These are phyloP conservation scores for Catajapyx aquilonaris DNA, from an alignment of 1,140 invertebrate genomes.

Conservation along the genomic window DNA sequence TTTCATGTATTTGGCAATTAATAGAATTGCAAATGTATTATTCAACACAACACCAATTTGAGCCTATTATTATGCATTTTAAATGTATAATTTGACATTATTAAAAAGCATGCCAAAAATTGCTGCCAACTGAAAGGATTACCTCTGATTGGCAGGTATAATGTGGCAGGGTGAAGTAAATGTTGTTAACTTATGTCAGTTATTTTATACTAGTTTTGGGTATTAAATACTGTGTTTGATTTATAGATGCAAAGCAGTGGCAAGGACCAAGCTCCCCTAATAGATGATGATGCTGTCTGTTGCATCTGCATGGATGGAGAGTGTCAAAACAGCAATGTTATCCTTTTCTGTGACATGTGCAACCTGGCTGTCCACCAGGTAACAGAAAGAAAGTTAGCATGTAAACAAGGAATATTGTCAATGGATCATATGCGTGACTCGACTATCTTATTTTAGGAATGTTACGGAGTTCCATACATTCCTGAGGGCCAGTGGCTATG, in stretches of 20 bases:
- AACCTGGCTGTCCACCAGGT: slow-evolving; percentile 92
- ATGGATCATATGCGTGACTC: neutral
- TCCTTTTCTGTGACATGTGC: slow-evolving; percentile 98
- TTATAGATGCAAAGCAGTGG: slow-evolving; percentile 38
- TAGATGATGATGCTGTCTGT: slow-evolving; percentile 95
- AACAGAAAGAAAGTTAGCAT: neutral
- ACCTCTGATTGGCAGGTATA: too few relatives aligned
- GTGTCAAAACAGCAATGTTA: slow-evolving; percentile 89
- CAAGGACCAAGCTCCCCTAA: slow-evolving; percentile 37
- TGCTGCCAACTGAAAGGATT: too few relatives aligned
- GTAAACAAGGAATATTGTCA: neutral
- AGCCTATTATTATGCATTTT: too few relatives aligned
- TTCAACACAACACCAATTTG: too few relatives aligned
- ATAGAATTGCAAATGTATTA: too few relatives aligned
- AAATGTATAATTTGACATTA: too few relatives aligned
- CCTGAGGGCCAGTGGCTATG: slow-evolving; percentile 98
- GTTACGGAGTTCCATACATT: slow-evolving; percentile 97
- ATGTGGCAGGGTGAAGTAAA: too few relatives aligned
- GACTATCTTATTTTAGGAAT: slow-evolving; percentile 36
- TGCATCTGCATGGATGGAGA: slow-evolving; percentile 81
- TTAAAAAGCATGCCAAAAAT: too few relatives aligned
- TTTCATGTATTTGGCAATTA: too few relatives aligned
- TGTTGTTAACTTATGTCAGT: too few relatives aligned
- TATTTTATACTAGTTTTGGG: too few relatives aligned
- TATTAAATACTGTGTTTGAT: slow-evolving; percentile 16